Evolutionary conservation across 2,888 invertebrate species (phyloP).

Genomic region (Acanthoscelides obtectus): DNA sequence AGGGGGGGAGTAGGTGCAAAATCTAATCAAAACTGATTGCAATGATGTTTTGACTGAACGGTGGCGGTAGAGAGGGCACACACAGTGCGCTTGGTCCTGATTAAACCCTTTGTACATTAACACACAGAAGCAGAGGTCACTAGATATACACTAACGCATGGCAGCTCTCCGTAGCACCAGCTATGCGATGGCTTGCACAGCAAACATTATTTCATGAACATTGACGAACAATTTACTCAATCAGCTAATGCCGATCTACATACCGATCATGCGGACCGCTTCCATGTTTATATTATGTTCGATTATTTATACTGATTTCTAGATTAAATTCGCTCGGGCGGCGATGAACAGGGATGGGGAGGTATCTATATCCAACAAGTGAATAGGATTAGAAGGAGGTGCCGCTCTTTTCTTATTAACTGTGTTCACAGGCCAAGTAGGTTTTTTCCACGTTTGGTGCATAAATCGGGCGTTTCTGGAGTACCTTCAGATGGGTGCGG

Average conservation of each 20-base stretch:
- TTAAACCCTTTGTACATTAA: constrained; percentile 42
- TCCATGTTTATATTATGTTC: background rate
- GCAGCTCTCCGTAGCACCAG: background rate
- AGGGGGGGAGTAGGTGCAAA: constrained; percentile 36
- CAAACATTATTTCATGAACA: constrained; percentile 37
- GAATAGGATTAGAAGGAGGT: too few relatives aligned
- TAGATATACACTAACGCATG: constrained; percentile 29
- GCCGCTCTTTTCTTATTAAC: too few relatives aligned
- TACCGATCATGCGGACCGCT: constrained; percentile 9
- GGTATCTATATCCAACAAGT: too few relatives aligned
- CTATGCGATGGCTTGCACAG: constrained; percentile 12
- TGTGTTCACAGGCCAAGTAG: too few relatives aligned
- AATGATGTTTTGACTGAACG: constrained; percentile 48
- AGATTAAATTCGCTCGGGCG: background rate
- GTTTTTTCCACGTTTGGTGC: too few relatives aligned
- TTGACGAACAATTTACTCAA: constrained; percentile 35
- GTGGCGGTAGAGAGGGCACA: constrained; percentile 34
- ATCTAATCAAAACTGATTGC: constrained; percentile 49
- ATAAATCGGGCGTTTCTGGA: too few relatives aligned
- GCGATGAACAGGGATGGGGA: background rate
- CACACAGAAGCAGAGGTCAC: constrained; percentile 35
- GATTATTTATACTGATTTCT: background rate
- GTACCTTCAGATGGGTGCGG: too few relatives aligned
- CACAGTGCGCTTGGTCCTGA: constrained; percentile 36
- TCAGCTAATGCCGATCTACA: constrained; percentile 27